These are phyloP conservation scores for Pan paniscus DNA, from an alignment of 2,113 vertebrate species.

Conservation along the genomic window DNA sequence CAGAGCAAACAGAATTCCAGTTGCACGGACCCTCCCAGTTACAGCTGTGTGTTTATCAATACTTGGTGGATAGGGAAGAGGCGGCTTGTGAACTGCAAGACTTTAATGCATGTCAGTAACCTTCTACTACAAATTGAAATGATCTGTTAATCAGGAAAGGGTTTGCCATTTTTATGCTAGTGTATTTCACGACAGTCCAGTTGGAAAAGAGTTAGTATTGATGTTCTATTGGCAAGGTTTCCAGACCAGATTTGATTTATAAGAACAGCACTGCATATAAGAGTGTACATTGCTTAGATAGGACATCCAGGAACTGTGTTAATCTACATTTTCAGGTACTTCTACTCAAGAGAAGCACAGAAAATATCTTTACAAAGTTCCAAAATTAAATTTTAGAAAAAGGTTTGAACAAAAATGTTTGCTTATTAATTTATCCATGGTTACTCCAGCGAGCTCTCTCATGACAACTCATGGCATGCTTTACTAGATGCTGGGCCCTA, in stretches of 20 bases:
- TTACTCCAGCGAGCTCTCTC: not conserved
- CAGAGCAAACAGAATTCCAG: not conserved
- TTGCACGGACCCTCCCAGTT: not conserved
- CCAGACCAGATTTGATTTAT: not conserved
- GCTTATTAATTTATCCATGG: not conserved
- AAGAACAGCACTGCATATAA: accelerated
- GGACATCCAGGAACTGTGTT: not conserved
- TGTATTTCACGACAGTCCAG: not conserved
- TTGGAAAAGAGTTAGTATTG: not conserved
- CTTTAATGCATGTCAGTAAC: not conserved
- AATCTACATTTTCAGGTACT: not conserved
- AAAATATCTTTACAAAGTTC: not conserved
- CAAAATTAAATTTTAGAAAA: not conserved
- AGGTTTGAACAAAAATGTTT: not conserved
- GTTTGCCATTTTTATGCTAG: not conserved
- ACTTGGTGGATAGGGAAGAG: not conserved
- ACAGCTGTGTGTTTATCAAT: not conserved
- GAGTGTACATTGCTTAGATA: not conserved
- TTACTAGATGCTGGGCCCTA: not conserved
- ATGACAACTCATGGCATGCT: not conserved
- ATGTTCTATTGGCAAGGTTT: not conserved
- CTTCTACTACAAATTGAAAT: not conserved
- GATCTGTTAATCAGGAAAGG: not conserved
- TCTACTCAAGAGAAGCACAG: not conserved
- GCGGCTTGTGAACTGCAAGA: not conserved